phyloP scores from a whole-genome alignment of 2,113 vertebrate genomes.

The Hymenochirus boettgeri region DNA sequence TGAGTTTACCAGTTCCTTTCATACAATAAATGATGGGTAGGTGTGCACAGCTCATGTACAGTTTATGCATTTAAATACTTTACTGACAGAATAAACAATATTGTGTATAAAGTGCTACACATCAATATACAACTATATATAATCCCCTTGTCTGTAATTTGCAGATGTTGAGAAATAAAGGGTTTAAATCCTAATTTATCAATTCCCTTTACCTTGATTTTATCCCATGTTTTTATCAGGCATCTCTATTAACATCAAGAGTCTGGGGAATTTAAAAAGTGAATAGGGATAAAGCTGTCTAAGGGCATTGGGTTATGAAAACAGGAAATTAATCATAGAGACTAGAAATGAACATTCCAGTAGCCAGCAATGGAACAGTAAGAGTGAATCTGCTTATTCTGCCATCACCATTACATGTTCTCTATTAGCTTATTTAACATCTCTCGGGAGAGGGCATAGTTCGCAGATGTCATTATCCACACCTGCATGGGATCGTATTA shows the following conservation, averaged over 20 bases:
- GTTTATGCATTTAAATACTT: too few relatives aligned
- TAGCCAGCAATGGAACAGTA: conserved; percentile 37
- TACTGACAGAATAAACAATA: too few relatives aligned
- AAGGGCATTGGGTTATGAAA: conserved; percentile 51
- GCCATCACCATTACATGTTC: conserved; percentile 14
- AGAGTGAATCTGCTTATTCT: conserved; percentile 34
- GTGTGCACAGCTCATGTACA: too few relatives aligned
- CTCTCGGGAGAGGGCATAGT: conserved; percentile 3
- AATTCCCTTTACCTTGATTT: conserved; percentile 54
- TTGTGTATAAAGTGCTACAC: too few relatives aligned
- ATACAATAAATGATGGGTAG: too few relatives aligned
- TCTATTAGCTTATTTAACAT: conserved; percentile 42
- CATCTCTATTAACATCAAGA: conserved; percentile 47
- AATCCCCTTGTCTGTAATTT: not conserved
- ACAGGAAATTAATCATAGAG: conserved; percentile 51
- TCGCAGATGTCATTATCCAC: conserved; percentile 26
- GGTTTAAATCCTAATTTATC: conserved; percentile 29
- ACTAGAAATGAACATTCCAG: conserved; percentile 43
- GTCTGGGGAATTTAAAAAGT: conserved; percentile 43
- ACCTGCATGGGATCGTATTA: conserved; percentile 13
- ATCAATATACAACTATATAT: not conserved
- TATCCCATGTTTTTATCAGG: conserved; percentile 56
- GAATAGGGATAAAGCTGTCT: conserved; percentile 45
- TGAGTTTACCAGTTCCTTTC: too few relatives aligned
- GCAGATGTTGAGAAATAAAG: not conserved